Evolutionary conservation across 1,140 invertebrate species (phyloP).

Genomic region (Drosophila prosaltans): DNA sequence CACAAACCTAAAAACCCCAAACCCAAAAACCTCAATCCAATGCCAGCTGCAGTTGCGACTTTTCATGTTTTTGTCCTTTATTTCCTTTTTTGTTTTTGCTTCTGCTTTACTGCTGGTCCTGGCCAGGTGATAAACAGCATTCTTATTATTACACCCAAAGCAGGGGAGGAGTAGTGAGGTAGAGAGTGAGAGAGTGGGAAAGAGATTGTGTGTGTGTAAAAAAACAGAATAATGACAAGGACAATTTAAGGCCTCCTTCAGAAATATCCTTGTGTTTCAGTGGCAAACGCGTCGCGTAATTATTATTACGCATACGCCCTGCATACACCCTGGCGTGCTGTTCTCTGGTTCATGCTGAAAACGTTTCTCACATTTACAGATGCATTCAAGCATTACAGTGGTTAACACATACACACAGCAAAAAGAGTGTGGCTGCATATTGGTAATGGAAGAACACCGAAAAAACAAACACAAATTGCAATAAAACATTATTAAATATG

Average conservation of each 20-base stretch:
- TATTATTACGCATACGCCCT: slow-evolving; percentile 76
- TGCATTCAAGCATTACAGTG: slow-evolving; percentile 25
- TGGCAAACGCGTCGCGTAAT: slow-evolving; percentile 53
- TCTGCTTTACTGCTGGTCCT: slow-evolving; percentile 12
- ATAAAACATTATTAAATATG: neutral
- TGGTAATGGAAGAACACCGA: neutral
- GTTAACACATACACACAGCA: neutral
- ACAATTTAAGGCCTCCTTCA: slow-evolving; percentile 50
- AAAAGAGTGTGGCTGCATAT: neutral
- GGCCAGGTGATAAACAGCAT: slow-evolving; percentile 59
- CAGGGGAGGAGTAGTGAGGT: neutral
- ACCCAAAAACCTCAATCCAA: neutral
- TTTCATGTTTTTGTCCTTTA: slow-evolving; percentile 4
- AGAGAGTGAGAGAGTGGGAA: neutral
- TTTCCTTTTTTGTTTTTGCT: neutral
- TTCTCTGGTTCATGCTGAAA: too few species aligned
- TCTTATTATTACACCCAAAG: slow-evolving; percentile 40
- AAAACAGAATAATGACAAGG: slow-evolving; percentile 24
- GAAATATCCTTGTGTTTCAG: slow-evolving; percentile 31
- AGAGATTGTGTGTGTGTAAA: neutral
- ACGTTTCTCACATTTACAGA: slow-evolving; percentile 35
- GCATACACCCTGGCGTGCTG: slow-evolving; percentile 14
- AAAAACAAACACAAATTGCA: neutral
- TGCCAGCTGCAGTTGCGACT: neutral
- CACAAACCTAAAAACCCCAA: neutral